Percentiles rank a stretch among this genome's conserved stretches.
Evolutionary conservation across 2,888 invertebrate genomes (phyloP).

Genomic region (Lepetodrilus schrolli): DNA sequence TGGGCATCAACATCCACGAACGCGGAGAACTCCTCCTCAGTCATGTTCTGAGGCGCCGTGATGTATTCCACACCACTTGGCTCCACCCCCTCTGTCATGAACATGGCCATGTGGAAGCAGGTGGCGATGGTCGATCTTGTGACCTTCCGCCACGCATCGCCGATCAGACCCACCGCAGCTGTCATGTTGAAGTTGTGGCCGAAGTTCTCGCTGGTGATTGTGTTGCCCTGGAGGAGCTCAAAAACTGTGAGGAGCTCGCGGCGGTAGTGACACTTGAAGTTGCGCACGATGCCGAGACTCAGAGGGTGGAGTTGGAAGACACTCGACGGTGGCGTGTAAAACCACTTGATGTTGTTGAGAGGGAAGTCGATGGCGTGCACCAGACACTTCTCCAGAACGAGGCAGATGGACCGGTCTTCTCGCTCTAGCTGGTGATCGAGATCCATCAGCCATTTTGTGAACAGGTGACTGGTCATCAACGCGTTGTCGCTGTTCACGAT

Average conservation of each 20-base stretch:
- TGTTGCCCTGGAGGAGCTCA: neutral
- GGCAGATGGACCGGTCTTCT: neutral
- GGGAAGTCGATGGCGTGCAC: constrained; percentile 13
- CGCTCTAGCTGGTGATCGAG: neutral
- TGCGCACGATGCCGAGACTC: neutral
- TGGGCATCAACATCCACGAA: neutral
- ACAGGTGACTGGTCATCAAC: constrained; percentile 5
- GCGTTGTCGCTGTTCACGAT: constrained; percentile 6
- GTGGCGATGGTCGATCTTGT: neutral
- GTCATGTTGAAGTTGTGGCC: neutral
- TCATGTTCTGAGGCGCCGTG: constrained; percentile 1
- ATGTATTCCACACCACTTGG: neutral
- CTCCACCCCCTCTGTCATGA: neutral
- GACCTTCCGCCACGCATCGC: neutral
- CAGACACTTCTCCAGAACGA: neutral
- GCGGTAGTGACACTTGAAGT: constrained; percentile 13
- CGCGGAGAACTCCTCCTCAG: neutral
- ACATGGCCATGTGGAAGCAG: constrained; percentile 14
- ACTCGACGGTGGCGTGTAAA: neutral
- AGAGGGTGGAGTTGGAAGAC: neutral
- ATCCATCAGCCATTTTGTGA: constrained; percentile 13
- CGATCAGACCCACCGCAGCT: neutral
- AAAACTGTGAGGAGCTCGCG: neutral
- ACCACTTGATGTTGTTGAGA: constrained; percentile 10
- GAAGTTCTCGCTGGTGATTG: neutral